Evolutionary conservation across 2,797 vertebrate species (phyloP), one percentile per base, ranked within the genome.

Genomic region (Cetoscarus ocellatus): DNA sequence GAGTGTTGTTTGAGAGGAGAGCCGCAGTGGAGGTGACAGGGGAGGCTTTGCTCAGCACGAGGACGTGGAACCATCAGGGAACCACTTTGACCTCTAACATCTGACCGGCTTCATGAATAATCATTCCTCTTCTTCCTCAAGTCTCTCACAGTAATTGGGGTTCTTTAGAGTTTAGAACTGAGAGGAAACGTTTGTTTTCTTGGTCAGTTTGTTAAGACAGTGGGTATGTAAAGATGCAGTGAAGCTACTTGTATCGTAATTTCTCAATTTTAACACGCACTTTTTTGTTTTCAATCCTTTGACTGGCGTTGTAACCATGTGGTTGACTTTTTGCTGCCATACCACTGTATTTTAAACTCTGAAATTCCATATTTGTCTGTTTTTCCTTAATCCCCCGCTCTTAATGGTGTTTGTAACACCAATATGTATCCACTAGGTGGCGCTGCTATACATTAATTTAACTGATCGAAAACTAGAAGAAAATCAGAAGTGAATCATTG

Each of bases 1-100:
- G 80, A 84, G 87, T 17, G 68, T 59, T 63, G 76, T 83, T 80
- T 79, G 79, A 79, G 82, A 13, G 67, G 74, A 61, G 79, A 83
- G 80, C 56, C 51, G 61, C 73, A 69, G 80, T 52, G 89, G 89
- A 87, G 85, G 88, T 90, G 91, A 91, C 84, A 72, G 86, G 70
- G 76, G 77, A 84, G 86, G 83, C 67, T 80, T 60, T 61, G 72
- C 88, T 74, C 71, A 51, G 84, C 77, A 79, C 64, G 73, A 83
- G 86, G 86, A 90, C 82, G 61, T 15, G 27, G 70, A 73, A 71
- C 81, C 90, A 83, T 85, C 77, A 78, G 82, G 88, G 86, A 88
- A 75, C 65, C 85, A 77, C 83, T 80, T 56, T 90, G 88, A 93
- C 91, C 92, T 93, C 91, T 62, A 86, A 80, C 89, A 77, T 75